Conservation (phyloP, 2,113 vertebrate genomes). For the Hippocampus guttulatus region DNA sequence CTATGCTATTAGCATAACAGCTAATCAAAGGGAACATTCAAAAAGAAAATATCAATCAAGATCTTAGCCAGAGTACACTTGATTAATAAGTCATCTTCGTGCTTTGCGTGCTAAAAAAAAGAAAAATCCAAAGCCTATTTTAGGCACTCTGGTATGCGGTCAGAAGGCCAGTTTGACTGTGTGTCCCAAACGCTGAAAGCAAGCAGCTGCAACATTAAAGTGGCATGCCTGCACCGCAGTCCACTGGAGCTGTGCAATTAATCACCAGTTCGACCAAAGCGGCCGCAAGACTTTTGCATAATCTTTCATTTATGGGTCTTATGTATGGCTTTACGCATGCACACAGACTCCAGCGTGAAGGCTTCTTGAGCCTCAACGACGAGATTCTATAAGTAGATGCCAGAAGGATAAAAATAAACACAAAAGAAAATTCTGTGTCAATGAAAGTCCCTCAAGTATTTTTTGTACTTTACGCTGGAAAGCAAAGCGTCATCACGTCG, state of each 20-base stretch:
- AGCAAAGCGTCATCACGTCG: neutral
- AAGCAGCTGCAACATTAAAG: conserved; percentile 75
- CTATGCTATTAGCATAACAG: too few species aligned
- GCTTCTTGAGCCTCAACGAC: conserved; percentile 14
- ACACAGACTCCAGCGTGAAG: conserved; percentile 24
- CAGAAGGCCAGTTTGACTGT: conserved; percentile 61
- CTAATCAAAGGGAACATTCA: neutral
- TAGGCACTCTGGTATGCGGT: conserved; percentile 65
- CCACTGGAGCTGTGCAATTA: conserved; percentile 70
- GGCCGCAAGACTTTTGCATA: conserved; percentile 58
- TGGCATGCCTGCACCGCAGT: conserved; percentile 67
- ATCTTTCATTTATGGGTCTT: conserved; percentile 66
- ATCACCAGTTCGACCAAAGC: conserved; percentile 71
- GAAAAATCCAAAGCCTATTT: conserved; percentile 57
- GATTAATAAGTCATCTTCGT: conserved; percentile 55
- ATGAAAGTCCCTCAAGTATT: neutral
- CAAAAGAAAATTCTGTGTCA: neutral
- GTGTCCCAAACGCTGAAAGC: conserved; percentile 63
- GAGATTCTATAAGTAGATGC: conserved; percentile 32
- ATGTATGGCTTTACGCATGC: conserved; percentile 27
- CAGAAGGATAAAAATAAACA: conserved; percentile 4
- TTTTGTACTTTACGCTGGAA: neutral
- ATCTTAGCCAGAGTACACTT: conserved; percentile 25
- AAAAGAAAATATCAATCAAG: neutral
- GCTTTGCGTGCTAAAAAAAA: conserved; percentile 59